Evolutionary conservation across 2,113 vertebrate genomes (phyloP).

Genomic region (Odocoileus hemionus): DNA sequence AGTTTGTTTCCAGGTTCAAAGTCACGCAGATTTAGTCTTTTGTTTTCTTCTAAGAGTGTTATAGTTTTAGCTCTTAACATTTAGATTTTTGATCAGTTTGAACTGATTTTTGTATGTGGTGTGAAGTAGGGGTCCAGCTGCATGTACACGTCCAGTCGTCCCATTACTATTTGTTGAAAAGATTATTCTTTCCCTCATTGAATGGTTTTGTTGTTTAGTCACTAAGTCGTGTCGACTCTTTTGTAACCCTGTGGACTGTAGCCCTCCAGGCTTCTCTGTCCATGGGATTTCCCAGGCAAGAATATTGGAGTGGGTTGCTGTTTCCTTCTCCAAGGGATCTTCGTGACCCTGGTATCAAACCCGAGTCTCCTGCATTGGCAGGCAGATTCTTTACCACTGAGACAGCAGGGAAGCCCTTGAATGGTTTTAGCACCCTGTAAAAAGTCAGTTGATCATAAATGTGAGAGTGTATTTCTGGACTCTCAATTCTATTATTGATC

Average conservation of each 20-base stretch:
- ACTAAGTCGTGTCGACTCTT: accelerated
- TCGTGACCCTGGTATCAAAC: neutral
- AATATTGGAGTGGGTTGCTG: neutral
- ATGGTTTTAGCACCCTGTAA: neutral
- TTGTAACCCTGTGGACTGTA: neutral
- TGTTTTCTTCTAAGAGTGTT: neutral
- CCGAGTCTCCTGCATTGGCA: neutral
- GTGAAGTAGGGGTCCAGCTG: neutral
- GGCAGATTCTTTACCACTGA: neutral
- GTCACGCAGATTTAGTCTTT: neutral
- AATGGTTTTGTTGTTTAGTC: neutral
- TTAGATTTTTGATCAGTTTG: neutral
- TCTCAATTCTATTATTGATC: neutral
- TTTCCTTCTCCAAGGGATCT: neutral
- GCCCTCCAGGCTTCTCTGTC: neutral
- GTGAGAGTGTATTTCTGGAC: neutral
- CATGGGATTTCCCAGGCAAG: neutral
- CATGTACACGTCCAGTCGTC: neutral
- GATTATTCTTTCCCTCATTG: neutral
- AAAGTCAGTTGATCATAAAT: neutral
- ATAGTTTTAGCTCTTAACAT: neutral
- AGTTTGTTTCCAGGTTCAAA: neutral
- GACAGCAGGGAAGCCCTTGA: neutral
- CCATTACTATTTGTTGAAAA: neutral
- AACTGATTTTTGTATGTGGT: neutral